These are phyloP conservation scores for Synanthedon formicaeformis DNA, from an alignment of 2,888 invertebrate genomes.

Conservation along the genomic window DNA sequence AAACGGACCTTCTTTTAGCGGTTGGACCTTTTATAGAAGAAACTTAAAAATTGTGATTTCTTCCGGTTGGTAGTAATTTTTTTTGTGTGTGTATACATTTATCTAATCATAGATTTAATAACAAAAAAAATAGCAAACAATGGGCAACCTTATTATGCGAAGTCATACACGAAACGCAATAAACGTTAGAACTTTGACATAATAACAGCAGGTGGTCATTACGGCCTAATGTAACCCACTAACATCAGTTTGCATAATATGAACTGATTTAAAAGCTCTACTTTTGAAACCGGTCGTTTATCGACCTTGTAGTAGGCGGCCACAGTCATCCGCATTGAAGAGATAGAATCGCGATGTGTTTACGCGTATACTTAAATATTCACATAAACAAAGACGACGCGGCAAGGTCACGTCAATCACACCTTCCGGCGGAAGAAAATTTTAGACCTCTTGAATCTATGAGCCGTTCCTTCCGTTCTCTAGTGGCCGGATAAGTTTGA, in stretches of 20 bases:
- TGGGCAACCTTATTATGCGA: not conserved
- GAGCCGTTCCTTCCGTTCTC: too few relatives aligned
- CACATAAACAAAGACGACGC: conserved; percentile 23
- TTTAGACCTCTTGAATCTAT: not conserved
- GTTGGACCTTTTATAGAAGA: too few relatives aligned
- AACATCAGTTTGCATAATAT: conserved; percentile 3
- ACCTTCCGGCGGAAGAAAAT: conserved; percentile 36
- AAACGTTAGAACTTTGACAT: conserved; percentile 7
- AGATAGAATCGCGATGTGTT: conserved; percentile 8
- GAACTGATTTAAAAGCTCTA: conserved; percentile 26
- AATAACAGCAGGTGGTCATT: conserved; percentile 4
- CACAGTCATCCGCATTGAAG: conserved; percentile 33
- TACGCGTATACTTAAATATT: not conserved
- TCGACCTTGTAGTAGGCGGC: conserved; percentile 43
- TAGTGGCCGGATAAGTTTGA: too few relatives aligned
- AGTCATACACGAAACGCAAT: conserved; percentile 3
- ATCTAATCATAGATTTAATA: too few relatives aligned
- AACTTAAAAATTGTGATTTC: too few relatives aligned
- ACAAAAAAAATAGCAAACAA: conserved; percentile 1
- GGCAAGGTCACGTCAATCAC: conserved; percentile 33
- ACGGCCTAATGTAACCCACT: conserved; percentile 11
- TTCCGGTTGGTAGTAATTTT: too few relatives aligned
- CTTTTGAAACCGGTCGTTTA: conserved; percentile 35
- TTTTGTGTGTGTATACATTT: too few relatives aligned
- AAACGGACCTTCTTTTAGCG: too few relatives aligned